Evolutionary conservation across 2,888 invertebrate genomes (phyloP).

Genomic region (Heliconius cydno): DNA sequence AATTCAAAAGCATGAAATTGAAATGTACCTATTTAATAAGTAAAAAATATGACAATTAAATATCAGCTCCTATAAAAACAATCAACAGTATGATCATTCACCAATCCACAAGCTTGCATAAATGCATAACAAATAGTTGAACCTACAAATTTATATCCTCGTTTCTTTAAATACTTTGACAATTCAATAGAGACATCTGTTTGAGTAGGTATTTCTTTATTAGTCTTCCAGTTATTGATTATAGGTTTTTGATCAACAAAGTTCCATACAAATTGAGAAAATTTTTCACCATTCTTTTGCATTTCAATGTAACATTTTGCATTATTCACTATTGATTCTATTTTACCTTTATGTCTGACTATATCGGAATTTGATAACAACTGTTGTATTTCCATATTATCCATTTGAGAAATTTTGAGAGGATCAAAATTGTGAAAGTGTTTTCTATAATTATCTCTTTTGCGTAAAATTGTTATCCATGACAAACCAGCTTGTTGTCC

Average conservation of each 20-base stretch:
- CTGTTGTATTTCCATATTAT: slow-evolving; percentile 55
- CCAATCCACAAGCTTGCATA: slow-evolving; percentile 78
- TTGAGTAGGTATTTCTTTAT: slow-evolving; percentile 63
- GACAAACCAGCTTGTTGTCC: slow-evolving; percentile 78
- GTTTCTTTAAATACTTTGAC: slow-evolving; percentile 66
- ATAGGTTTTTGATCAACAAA: slow-evolving; percentile 67
- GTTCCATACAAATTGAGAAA: slow-evolving; percentile 69
- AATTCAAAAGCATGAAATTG: neutral
- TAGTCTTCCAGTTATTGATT: slow-evolving; percentile 61
- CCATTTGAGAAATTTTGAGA: slow-evolving; percentile 57
- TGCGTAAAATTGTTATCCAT: slow-evolving; percentile 74
- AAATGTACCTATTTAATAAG: neutral
- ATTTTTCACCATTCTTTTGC: slow-evolving; percentile 63
- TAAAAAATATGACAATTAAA: neutral
- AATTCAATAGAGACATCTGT: slow-evolving; percentile 59
- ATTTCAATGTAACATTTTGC: slow-evolving; percentile 66
- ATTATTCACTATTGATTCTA: slow-evolving; percentile 70
- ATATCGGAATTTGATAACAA: slow-evolving; percentile 57
- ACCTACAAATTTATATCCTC: slow-evolving; percentile 72
- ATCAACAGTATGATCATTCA: slow-evolving; percentile 67
- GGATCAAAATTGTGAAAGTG: slow-evolving; percentile 67
- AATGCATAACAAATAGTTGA: slow-evolving; percentile 74
- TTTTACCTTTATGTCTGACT: slow-evolving; percentile 69
- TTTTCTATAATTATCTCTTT: slow-evolving; percentile 65
- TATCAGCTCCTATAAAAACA: slow-evolving; percentile 55